Percentiles rank a stretch among this genome's conserved stretches.
phyloP scores from a whole-genome alignment of 2,888 invertebrate species.

The Zygaena filipendulae region DNA sequence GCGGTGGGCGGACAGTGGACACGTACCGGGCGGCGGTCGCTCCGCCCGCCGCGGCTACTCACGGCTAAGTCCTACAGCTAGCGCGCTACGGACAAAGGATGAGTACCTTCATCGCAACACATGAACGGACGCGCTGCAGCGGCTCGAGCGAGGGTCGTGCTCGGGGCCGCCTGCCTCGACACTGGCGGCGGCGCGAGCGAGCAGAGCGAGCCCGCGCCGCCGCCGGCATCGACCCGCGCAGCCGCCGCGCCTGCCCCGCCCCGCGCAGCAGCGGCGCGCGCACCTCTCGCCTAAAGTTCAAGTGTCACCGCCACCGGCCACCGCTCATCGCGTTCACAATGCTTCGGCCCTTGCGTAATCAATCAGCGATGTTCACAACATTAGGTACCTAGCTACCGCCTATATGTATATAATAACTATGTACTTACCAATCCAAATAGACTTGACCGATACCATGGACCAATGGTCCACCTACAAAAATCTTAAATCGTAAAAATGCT shows the following conservation, averaged over 20 bases:
- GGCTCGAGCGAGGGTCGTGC: conserved; percentile 17
- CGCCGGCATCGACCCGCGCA: conserved; percentile 23
- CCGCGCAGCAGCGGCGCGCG: conserved; percentile 22
- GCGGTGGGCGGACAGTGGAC: conserved; percentile 20
- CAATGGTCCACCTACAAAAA: no score
- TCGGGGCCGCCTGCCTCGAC: conserved; percentile 20
- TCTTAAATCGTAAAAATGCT: no score
- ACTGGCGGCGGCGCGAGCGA: conserved; percentile 21
- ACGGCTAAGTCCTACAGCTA: conserved; percentile 53
- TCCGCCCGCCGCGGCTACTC: no score
- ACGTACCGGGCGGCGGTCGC: conserved; percentile 20
- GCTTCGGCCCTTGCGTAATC: conserved; percentile 3
- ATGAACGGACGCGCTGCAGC: conserved; percentile 21
- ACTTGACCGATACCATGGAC: no score
- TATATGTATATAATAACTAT: no score
- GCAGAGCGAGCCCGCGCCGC: conserved; percentile 21
- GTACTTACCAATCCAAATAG: no score
- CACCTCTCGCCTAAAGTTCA: conserved; percentile 21
- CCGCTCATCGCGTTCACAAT: conserved; percentile 7
- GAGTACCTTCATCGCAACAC: conserved; percentile 64
- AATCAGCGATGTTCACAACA: no score
- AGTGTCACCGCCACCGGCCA: conserved; percentile 11
- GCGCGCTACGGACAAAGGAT: conserved; percentile 45
- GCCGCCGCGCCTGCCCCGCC: conserved; percentile 18
- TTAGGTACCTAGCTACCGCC: no score